phyloP scores from a whole-genome alignment of 2,797 vertebrate species.

The Lophura swinhoii region DNA sequence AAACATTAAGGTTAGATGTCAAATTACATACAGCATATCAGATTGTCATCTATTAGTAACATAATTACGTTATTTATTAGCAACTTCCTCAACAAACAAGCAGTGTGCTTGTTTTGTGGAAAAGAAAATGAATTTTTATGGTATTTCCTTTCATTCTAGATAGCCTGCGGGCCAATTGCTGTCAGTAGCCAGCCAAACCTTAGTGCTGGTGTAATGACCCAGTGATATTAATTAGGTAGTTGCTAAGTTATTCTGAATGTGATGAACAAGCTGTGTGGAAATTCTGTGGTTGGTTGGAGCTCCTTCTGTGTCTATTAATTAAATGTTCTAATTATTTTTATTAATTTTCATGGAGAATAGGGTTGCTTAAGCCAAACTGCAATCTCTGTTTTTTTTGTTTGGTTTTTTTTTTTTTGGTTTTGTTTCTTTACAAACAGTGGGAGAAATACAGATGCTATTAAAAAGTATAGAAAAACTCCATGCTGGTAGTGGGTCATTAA shows the following conservation, averaged over 20 bases:
- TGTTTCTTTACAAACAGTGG: background rate
- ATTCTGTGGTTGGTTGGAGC: constrained; percentile 59
- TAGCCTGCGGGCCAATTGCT: constrained; percentile 14
- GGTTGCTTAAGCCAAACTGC: constrained; percentile 31
- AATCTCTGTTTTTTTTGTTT: background rate
- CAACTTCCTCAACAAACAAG: background rate
- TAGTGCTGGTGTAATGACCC: constrained; percentile 63
- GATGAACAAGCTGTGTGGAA: constrained; percentile 67
- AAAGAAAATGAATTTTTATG: background rate
- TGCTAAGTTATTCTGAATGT: constrained; percentile 73
- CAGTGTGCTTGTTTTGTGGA: background rate
- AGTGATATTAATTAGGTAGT: constrained; percentile 74
- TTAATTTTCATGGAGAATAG: constrained; percentile 64
- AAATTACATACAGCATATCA: background rate
- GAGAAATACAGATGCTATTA: background rate
- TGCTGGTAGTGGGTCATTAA: background rate
- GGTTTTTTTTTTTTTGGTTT: background rate
- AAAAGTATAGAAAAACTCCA: background rate
- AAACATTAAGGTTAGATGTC: background rate
- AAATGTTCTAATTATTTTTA: constrained; percentile 73
- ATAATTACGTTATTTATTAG: background rate
- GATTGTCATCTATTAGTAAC: background rate
- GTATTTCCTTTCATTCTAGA: background rate
- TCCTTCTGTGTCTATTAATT: constrained; percentile 76
- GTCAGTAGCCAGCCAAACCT: constrained; percentile 41